These are phyloP conservation scores for Daubentonia madagascariensis DNA, from an alignment of 2,113 vertebrate species.

Conservation along the genomic window DNA sequence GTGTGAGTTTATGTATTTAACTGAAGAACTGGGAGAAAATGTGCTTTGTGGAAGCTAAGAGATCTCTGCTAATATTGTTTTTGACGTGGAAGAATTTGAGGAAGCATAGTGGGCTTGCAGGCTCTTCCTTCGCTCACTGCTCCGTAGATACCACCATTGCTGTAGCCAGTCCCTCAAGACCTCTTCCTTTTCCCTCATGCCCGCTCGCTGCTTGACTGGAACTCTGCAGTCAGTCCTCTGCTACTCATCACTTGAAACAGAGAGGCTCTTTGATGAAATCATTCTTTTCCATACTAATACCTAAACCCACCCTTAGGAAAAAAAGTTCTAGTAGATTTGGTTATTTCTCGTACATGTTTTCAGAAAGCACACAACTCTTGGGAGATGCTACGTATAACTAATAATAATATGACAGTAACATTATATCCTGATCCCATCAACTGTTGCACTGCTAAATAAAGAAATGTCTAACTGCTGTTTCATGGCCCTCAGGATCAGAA, in stretches of 20 bases:
- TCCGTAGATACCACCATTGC: fast-evolving
- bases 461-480: not conserved
- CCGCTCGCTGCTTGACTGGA: fast-evolving
- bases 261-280: fast-evolving
- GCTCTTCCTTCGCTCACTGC: not conserved
- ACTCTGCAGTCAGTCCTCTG: too few species aligned
- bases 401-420: too few species aligned
- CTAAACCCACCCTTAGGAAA: not conserved
- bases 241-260: not conserved
- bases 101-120: fast-evolving
- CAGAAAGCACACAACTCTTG: not conserved
- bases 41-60: not conserved
- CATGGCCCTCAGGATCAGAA: fast-evolving
- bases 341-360: not conserved
- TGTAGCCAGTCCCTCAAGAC: fast-evolving
- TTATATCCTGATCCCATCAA: too few species aligned
- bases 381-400: fast-evolving
- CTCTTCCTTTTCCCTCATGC: fast-evolving
- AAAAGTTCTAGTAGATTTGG: not conserved
- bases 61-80: not conserved
- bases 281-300: not conserved
- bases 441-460: fast-evolving
- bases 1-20: not conserved
- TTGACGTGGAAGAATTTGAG: not conserved
- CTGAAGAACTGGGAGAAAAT: not conserved